Percentiles rank a stretch among this genome's conserved stretches.
Evolutionary conservation across 2,797 vertebrate genomes (phyloP).

Genomic region (Sardinella longiceps): DNA sequence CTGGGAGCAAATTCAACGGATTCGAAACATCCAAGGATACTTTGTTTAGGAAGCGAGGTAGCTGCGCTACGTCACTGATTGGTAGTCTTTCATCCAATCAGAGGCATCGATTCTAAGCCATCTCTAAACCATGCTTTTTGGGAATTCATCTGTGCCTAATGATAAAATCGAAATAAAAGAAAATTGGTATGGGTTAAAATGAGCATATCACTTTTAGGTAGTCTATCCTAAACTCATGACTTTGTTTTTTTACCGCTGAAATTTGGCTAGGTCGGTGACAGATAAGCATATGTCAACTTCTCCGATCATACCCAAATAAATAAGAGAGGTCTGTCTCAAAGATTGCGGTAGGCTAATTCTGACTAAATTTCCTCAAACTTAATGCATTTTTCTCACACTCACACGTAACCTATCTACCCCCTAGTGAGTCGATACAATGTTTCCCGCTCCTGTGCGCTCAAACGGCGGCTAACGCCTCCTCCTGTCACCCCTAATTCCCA

Average conservation of each 20-base stretch:
- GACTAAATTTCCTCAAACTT: too few relatives aligned
- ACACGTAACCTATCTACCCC: slow-evolving; percentile 38
- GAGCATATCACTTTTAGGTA: not conserved
- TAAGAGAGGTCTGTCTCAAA: too few relatives aligned
- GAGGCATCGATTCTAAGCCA: not conserved
- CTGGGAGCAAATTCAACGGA: not conserved
- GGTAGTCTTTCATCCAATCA: slow-evolving; percentile 18
- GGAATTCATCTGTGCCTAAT: not conserved
- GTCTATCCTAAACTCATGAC: too few relatives aligned
- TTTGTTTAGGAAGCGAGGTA: slow-evolving; percentile 9
- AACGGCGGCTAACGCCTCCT: slow-evolving; percentile 83
- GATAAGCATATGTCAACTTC: too few relatives aligned
- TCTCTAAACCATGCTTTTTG: not conserved
- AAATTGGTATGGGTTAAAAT: not conserved
- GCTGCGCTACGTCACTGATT: not conserved
- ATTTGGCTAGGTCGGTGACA: not conserved
- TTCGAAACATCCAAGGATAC: not conserved
- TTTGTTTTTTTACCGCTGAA: too few relatives aligned
- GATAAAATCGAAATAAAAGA: not conserved
- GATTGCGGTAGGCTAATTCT: too few relatives aligned
- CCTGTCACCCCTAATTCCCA: slow-evolving; percentile 56
- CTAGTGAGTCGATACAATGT: slow-evolving; percentile 60
- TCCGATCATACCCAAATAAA: too few relatives aligned
- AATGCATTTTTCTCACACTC: not conserved
- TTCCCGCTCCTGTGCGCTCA: slow-evolving; percentile 79